Evolutionary conservation across 2,113 vertebrate species (phyloP), one percentile per base, ranked within the genome.

Genomic region (Promerops cafer): DNA sequence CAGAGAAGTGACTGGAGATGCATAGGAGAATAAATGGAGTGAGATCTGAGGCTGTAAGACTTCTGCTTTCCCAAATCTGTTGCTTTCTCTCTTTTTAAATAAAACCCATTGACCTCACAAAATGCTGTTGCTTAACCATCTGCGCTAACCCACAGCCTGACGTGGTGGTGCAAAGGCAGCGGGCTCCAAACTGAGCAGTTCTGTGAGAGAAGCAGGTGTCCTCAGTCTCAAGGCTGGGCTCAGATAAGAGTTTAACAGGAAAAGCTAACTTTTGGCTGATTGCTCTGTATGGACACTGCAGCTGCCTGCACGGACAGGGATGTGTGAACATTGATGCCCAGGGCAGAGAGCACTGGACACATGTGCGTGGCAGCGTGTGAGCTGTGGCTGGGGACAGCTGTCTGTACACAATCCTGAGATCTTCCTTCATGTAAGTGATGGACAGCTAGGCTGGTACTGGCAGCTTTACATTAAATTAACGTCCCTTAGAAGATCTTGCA

Each of bases 351-450:
- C 23, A 2, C 24, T 17, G 45, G 52, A 2, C 23, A 9, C 9
- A 1, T 0, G 17, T 21, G 2, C 1, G 0, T 7, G 16, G 71
- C 68, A 40, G 49, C 0, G 3, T 23, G 40, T 23, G 71, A 60
- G 45, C 68, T 31, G 45, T 23, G 60, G 19, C 4, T 49, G 54
- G 2, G 35, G 37, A 13, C 0, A 1, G 16, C 23, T 57, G 44
- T 15, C 26, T 5, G 1, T 10, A 0, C 10, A 9, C 17, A 5
- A 4, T 13, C 60, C 56, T 53, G 85, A 76, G 47, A 13, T 17
- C 19, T 56, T 45, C 20, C 65, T 76, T n/a, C 17, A 0, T 11
- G 20, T n/a, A 8, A 23, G 27, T 39, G n/a, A 23, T 13, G 21
- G 42, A 18, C 27, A 37, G n/a, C 39, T 56, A 2, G 74, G 37